Percentiles rank a stretch among this genome's conserved stretches.
These are phyloP conservation scores for Enteromius fasciolatus DNA, from an alignment of 2,797 vertebrate species.

Conservation along the genomic window DNA sequence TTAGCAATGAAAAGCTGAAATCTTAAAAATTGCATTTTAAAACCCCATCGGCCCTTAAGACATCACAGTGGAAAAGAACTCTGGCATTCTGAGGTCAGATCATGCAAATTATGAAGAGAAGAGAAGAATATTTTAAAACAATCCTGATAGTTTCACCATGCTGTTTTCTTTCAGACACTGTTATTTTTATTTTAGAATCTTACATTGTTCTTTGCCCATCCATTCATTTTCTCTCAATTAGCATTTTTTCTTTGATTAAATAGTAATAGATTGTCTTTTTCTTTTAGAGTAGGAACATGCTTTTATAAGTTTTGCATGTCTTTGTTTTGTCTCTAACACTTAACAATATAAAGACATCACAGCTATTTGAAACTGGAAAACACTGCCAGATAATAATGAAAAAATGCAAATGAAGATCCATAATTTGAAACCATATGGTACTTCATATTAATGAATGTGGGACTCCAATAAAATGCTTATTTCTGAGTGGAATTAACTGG, in stretches of 20 bases:
- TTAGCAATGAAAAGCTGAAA: slow-evolving; percentile 12
- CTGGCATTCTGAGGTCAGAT: background rate
- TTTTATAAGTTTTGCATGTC: background rate
- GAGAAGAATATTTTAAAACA: background rate
- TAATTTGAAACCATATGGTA: slow-evolving; percentile 26
- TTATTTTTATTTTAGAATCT: background rate
- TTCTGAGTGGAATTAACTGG: slow-evolving; percentile 17
- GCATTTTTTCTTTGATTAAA: background rate
- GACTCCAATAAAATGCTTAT: background rate
- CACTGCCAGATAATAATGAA: slow-evolving; percentile 2
- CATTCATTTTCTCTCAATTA: background rate
- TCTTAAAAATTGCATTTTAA: background rate
- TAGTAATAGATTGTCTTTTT: background rate
- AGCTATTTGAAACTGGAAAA: background rate
- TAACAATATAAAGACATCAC: background rate
- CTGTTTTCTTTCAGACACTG: background rate
- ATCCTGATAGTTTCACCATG: background rate
- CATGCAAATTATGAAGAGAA: background rate
- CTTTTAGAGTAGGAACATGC: background rate
- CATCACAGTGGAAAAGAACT: slow-evolving; percentile 3
- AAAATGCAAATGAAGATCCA: slow-evolving; percentile 31
- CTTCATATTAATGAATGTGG: slow-evolving; percentile 7
- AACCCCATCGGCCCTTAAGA: background rate
- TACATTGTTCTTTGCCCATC: background rate
- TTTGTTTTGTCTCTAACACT: background rate